phyloP scores from a whole-genome alignment of 2,888 invertebrate genomes.

The Lobophora halterata region DNA sequence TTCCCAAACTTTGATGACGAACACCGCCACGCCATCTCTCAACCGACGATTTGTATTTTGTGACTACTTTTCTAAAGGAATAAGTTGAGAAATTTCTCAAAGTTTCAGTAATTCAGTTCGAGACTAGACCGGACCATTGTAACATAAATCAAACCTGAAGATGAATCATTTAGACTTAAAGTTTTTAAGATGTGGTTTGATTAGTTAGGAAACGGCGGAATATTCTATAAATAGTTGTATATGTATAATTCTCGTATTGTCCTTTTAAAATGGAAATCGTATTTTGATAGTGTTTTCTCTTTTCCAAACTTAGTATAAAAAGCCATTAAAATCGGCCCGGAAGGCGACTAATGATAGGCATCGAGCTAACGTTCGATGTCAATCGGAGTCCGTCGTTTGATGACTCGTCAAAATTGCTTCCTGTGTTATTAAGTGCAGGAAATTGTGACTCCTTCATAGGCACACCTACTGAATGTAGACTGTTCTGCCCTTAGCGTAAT shows the following conservation, averaged over 20 bases:
- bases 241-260: too few relatives aligned
- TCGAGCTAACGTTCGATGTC: constrained; percentile 54
- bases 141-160: constrained; percentile 7
- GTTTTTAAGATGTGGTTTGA: too few relatives aligned
- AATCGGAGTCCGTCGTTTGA: constrained; percentile 73
- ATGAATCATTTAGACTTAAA: constrained; percentile 13
- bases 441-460: constrained; percentile 76
- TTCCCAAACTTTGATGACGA: constrained; percentile 77
- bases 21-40: constrained; percentile 60
- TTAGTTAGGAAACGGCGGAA: too few relatives aligned
- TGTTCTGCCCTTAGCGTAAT: too few relatives aligned
- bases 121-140: constrained; percentile 12
- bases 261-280: too few relatives aligned
- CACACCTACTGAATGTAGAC: constrained; percentile 69
- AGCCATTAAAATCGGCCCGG: constrained; percentile 45
- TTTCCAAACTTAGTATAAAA: constrained; percentile 16
- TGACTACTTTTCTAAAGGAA: constrained; percentile 57
- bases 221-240: too few relatives aligned
- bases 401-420: constrained; percentile 79
- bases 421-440: constrained; percentile 79
- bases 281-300: too few relatives aligned
- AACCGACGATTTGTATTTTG: constrained; percentile 67
- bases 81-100: constrained; percentile 46
- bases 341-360: constrained; percentile 58
- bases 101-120: constrained; percentile 28